These are phyloP conservation scores for Dryocosmus kuriphilus DNA, from an alignment of 2,888 invertebrate genomes.

Conservation along the genomic window DNA sequence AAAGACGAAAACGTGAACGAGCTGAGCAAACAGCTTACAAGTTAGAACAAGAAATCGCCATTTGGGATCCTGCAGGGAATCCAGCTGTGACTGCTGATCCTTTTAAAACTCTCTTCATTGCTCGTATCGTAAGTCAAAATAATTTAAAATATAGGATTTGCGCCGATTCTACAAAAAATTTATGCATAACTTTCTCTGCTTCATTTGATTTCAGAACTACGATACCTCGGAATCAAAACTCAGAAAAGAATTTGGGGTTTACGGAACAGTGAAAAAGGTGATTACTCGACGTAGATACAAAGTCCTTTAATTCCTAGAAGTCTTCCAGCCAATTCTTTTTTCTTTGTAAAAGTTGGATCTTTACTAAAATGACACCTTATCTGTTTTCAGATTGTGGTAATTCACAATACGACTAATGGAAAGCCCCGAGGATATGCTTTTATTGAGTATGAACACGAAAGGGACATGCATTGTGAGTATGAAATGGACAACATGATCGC, in stretches of 20 bases:
- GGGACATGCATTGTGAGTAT: slow-evolving; percentile 99
- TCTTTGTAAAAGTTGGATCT: too few relatives aligned
- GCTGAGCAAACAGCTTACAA: slow-evolving; percentile 99
- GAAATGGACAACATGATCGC: slow-evolving; percentile 45
- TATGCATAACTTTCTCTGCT: slow-evolving; percentile 43
- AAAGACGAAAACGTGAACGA: slow-evolving; percentile 92
- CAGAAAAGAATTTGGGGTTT: slow-evolving; percentile 97
- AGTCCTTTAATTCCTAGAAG: too few relatives aligned
- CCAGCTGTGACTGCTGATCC: slow-evolving; percentile 92
- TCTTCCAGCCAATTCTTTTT: too few relatives aligned
- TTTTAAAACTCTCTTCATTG: slow-evolving; percentile 97
- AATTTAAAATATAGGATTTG: too few relatives aligned
- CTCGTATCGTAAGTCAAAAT: slow-evolving; percentile 86
- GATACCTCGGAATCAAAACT: slow-evolving; percentile 99
- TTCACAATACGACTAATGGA: slow-evolving; percentile 90
- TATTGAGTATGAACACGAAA: slow-evolving; percentile 99
- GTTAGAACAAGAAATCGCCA: slow-evolving; percentile 97
- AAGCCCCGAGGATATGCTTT: slow-evolving; percentile 99
- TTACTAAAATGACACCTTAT: slow-evolving; percentile 27
- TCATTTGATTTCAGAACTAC: slow-evolving; percentile 90
- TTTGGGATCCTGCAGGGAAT: slow-evolving; percentile 95
- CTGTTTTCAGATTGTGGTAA: slow-evolving; percentile 89
- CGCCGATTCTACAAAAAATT: background rate
- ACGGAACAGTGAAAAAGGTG: slow-evolving; percentile 98
- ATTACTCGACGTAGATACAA: too few relatives aligned